Base-by-base conservation (phyloP, 2,113 vertebrate genomes). In the Barnardius zonarius region DNA sequence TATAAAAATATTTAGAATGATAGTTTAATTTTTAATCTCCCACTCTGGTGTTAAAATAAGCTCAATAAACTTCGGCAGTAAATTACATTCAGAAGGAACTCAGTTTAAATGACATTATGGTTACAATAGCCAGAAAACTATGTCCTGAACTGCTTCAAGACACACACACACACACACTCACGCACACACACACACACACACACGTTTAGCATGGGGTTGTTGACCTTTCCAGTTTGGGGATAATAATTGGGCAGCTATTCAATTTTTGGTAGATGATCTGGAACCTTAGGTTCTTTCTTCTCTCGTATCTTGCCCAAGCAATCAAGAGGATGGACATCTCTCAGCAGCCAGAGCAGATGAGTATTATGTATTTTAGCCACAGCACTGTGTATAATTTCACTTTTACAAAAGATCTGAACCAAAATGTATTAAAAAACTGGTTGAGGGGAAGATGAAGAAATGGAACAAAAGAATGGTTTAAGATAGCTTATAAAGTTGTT, bases 21-120 rank as follows among this genome's bases (percentile, higher is more conserved):
- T 97, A 96, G 94, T 97, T 98, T 98, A 97, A 95, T 97, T 98
- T 97, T 97, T 97, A 97, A 94, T 97, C 78, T 96, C 86, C 54
- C 66, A 67, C 94, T 93, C 63, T 92, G 95, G 88, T 76, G 94
- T 82, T 97, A 96, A 97, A 98, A 96, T 93, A 94, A 97, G 85
- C 95, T 90, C 95, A 95, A 95, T 95, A 97, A 96, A 96, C 95
- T 91, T 96, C 25, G 62, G 79, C 3, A 33, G 84, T 86, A 95
- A 91, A 94, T 95, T 87, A 66, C 33, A 46, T 94, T 84, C 33
- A 67, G 83, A 90, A 74, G 76, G 41, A 93, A 77, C 48, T 97
- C 24, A 64, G 93, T 96, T 88, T 67, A 72, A 97, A 82, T 97
- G 96, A 94, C 55, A 81, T 90, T 94, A 93, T 46, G 24, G 76